A percentile compares a stretch with the other conserved stretches of the same genome.
phyloP scores from a whole-genome alignment of 2,888 invertebrate genomes.

The Noctua janthe region DNA sequence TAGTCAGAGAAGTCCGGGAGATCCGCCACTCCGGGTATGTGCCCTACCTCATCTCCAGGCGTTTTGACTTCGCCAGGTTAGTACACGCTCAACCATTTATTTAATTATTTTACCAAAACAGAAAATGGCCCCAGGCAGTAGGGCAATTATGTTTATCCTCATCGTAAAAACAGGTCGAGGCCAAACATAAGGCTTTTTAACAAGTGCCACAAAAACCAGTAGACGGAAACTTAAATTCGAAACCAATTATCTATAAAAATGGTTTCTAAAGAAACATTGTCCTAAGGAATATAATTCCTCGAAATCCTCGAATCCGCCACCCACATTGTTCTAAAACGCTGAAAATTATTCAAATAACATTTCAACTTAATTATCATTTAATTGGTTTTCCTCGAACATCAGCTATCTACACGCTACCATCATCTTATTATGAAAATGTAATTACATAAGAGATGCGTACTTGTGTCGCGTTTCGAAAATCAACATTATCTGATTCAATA shows the following conservation, averaged over 20 bases:
- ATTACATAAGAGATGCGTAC: constrained; percentile 36
- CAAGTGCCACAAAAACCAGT: not conserved
- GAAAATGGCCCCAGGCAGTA: not conserved
- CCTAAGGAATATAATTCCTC: not conserved
- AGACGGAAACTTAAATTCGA: not conserved
- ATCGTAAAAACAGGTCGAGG: not conserved
- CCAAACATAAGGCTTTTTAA: not conserved
- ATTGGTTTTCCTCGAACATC: constrained; percentile 11
- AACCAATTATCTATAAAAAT: constrained; percentile 3
- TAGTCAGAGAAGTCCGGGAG: constrained; percentile 83
- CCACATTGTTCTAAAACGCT: not conserved
- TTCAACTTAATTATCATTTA: constrained; percentile 30
- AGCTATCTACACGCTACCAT: constrained; percentile 25
- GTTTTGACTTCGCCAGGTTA: constrained; percentile 77
- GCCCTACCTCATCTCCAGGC: constrained; percentile 74
- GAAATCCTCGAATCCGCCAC: not conserved
- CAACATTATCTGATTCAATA: constrained; percentile 53
- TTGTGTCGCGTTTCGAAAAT: constrained; percentile 32
- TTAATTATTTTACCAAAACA: not conserved
- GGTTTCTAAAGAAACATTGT: not conserved
- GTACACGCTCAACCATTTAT: constrained; percentile 28
- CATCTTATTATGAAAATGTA: constrained; percentile 40
- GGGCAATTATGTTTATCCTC: not conserved
- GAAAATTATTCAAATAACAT: constrained; percentile 27
- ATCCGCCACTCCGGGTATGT: constrained; percentile 78